phyloP scores from a whole-genome alignment of 2,113 vertebrate species.

The Ailurus styani region DNA sequence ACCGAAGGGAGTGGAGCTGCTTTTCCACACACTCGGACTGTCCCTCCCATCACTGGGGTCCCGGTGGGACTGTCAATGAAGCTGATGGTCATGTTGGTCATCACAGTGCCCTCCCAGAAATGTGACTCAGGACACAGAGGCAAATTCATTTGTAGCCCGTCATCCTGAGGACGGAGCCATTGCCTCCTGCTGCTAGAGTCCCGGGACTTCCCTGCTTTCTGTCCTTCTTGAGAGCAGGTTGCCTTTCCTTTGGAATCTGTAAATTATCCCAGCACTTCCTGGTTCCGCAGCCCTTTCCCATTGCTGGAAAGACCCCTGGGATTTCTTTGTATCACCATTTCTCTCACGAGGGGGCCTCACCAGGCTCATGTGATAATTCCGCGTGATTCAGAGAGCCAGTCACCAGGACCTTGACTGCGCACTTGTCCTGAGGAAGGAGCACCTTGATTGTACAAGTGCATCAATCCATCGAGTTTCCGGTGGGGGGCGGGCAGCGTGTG shows the following conservation, averaged over 20 bases:
- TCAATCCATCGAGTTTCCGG: not conserved
- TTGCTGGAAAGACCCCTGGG: not conserved
- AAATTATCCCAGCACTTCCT: not conserved
- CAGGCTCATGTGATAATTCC: not conserved
- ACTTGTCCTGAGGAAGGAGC: not conserved
- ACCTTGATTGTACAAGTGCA: not conserved
- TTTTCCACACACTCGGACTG: not conserved
- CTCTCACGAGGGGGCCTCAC: not conserved
- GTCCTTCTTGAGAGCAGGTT: not conserved
- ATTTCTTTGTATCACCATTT: not conserved
- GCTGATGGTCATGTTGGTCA: not conserved
- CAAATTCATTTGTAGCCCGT: not conserved
- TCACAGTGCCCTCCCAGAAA: not conserved
- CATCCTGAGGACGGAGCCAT: not conserved
- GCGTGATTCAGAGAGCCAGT: not conserved
- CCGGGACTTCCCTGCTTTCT: not conserved
- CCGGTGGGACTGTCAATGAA: not conserved
- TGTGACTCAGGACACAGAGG: not conserved
- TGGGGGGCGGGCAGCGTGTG: rapidly evolving
- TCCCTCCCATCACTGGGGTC: not conserved
- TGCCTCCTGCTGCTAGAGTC: not conserved
- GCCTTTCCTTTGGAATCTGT: not conserved
- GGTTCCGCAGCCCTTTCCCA: not conserved
- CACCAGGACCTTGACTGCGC: not conserved
- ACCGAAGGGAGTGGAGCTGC: not conserved